Evolutionary conservation across 2,888 invertebrate genomes (phyloP), one percentile per base, ranked within the genome.

Genomic region (Pilophorus perplexus): DNA sequence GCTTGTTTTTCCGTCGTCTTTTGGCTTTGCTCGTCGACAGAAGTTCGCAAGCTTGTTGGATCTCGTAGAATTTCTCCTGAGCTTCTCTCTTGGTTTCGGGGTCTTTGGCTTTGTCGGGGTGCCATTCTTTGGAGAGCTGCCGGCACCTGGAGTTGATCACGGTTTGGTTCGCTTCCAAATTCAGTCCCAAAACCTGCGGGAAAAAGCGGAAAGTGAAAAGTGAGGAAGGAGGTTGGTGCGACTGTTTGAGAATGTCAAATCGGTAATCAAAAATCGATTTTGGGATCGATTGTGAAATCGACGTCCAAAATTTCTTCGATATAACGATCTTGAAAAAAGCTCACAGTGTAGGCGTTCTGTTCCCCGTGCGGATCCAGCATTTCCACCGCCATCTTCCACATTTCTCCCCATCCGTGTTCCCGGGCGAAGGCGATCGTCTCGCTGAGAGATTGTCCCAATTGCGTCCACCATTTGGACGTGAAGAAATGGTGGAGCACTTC

Each of bases 51-150:
- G 96, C 93, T 75, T 91, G 88, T 74, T 94, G 93, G 69, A 95
- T 90, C 74, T 94, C 92, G 82, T 95, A 90, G 76, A 96, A 96
- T 60, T 83, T 85, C 71, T 90, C 88, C 75, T 94, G 90, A 0
- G 93, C 93, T 1, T 78, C 81, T 2, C 80, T 78, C 42, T 89
- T 84, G 66, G 83, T 82, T 2, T 82, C 82, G 0, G 81, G 80
- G 69, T 91, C 89, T 75, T 90, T 90, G 3, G 89, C 88, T 76
- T 92, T 93, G 75, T 97, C 96, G 0, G 96, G 96, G 78, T 97
- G 96, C 79, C 88, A 85, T 75, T 91, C 88, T 28, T 89, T 84
- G 0, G 93, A 92, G 0, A 96, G 79, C 25, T 84, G 82, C 27
- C 93, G 81, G 86, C 93, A 96, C 12, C 82, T 84, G 0, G 87